phyloP scores from a whole-genome alignment of 2,888 invertebrate species.

The Cerastis rubricosa region DNA sequence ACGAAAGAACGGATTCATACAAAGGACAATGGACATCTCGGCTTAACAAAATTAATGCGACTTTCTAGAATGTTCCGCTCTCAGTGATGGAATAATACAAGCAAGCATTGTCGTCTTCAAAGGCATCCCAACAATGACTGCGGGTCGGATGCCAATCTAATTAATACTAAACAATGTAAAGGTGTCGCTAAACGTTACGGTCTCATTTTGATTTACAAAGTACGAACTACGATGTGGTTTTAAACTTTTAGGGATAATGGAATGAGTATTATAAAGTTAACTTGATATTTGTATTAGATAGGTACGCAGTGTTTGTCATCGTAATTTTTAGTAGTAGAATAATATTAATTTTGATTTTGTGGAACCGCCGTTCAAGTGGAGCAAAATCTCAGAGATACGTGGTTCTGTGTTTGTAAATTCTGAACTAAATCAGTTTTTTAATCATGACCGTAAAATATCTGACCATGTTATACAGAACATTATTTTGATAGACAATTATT shows the following conservation, averaged over 20 bases:
- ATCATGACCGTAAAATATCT: neutral
- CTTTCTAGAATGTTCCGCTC: conserved; percentile 27
- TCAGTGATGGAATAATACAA: conserved; percentile 31
- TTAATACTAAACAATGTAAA: conserved; percentile 59
- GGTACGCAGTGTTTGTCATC: neutral
- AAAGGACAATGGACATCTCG: conserved; percentile 10
- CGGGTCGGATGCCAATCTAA: conserved; percentile 57
- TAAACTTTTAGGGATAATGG: conserved; percentile 44
- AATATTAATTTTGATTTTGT: neutral
- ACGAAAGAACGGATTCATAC: neutral
- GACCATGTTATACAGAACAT: neutral
- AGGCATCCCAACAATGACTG: conserved; percentile 40
- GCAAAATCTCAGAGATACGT: neutral
- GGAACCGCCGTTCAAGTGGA: neutral
- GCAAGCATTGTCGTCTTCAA: conserved; percentile 44
- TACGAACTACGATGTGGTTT: conserved; percentile 46
- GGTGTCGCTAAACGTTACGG: conserved; percentile 35
- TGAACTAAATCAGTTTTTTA: neutral
- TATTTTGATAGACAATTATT: too few species aligned
- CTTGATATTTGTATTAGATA: conserved; percentile 32
- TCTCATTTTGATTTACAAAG: conserved; percentile 58
- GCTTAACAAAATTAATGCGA: conserved; percentile 31
- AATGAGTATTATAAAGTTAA: conserved; percentile 16
- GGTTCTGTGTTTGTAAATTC: neutral
- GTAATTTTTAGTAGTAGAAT: neutral